Conservation (phyloP, 2,888 invertebrate genomes). For the Sicus ferrugineus region DNA sequence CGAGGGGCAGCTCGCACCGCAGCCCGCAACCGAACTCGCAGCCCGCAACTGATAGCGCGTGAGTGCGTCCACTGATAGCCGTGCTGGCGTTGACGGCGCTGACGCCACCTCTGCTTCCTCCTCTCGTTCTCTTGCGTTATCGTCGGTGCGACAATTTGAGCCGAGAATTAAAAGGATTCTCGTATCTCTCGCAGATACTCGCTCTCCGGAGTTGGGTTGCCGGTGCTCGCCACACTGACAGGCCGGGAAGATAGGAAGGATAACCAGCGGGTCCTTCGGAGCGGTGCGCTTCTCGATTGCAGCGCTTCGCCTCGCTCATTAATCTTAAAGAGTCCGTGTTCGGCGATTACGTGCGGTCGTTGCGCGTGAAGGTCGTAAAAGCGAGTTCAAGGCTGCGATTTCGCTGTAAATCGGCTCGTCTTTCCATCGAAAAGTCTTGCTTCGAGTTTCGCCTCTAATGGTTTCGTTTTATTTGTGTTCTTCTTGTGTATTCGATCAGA, state of each 20-base stretch:
- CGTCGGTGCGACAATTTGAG: background rate
- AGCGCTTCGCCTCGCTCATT: constrained; percentile 25
- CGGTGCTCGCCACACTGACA: background rate
- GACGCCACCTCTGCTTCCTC: background rate
- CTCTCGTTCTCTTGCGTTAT: background rate
- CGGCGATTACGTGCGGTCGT: background rate
- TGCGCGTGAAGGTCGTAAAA: too few relatives aligned
- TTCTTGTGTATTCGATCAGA: too few relatives aligned
- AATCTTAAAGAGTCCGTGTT: constrained; percentile 56
- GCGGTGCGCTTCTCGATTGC: background rate
- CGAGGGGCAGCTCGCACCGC: too few relatives aligned
- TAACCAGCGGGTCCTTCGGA: background rate
- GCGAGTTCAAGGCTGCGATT: too few relatives aligned
- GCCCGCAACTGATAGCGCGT: background rate
- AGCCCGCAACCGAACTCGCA: background rate
- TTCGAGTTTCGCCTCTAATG: too few relatives aligned
- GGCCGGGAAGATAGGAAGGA: background rate
- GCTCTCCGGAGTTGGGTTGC: constrained; percentile 2
- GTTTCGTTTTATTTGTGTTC: too few relatives aligned
- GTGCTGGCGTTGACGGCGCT: background rate
- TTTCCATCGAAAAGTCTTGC: too few relatives aligned
- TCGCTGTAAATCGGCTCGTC: too few relatives aligned
- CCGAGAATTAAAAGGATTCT: constrained; percentile 60
- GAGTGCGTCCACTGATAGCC: too few relatives aligned
- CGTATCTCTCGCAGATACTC: constrained; percentile 47